phyloP scores from a whole-genome alignment of 1,140 invertebrate species.

The Ectropis grisescens region DNA sequence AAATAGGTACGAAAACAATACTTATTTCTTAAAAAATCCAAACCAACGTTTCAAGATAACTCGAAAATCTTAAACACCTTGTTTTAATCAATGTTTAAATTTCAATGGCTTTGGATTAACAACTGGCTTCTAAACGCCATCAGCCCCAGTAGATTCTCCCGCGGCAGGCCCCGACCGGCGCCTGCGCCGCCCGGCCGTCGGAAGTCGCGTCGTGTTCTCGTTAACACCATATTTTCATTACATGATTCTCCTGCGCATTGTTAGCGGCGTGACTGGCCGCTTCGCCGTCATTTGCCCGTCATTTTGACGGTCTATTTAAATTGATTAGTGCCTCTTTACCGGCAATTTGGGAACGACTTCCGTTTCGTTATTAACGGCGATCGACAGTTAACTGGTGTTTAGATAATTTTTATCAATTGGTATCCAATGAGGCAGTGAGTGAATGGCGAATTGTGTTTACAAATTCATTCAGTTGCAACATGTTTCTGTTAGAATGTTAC shows the following conservation, averaged over 20 bases:
- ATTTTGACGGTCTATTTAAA: not conserved
- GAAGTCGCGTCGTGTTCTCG: conserved; percentile 32
- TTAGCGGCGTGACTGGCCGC: conserved; percentile 1
- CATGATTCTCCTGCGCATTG: conserved; percentile 14
- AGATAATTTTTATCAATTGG: not conserved
- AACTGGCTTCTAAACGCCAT: not conserved
- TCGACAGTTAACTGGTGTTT: not conserved
- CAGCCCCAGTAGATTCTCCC: conserved; percentile 9
- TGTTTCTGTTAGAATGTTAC: too few relatives aligned
- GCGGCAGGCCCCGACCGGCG: not conserved
- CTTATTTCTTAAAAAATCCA: not conserved
- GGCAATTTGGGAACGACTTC: not conserved
- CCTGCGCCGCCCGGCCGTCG: conserved; percentile 24
- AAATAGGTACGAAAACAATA: too few relatives aligned
- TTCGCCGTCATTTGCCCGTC: too few relatives aligned
- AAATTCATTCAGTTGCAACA: too few relatives aligned
- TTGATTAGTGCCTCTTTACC: not conserved
- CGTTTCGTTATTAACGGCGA: not conserved
- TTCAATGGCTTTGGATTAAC: not conserved
- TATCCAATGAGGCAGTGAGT: too few relatives aligned
- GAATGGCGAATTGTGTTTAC: too few relatives aligned
- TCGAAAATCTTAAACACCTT: not conserved
- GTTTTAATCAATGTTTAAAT: too few relatives aligned
- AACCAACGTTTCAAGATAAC: not conserved
- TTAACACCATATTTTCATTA: conserved; percentile 43